Conservation (phyloP, 2,797 vertebrate genomes). For the Darevskia nairensis region DNA sequence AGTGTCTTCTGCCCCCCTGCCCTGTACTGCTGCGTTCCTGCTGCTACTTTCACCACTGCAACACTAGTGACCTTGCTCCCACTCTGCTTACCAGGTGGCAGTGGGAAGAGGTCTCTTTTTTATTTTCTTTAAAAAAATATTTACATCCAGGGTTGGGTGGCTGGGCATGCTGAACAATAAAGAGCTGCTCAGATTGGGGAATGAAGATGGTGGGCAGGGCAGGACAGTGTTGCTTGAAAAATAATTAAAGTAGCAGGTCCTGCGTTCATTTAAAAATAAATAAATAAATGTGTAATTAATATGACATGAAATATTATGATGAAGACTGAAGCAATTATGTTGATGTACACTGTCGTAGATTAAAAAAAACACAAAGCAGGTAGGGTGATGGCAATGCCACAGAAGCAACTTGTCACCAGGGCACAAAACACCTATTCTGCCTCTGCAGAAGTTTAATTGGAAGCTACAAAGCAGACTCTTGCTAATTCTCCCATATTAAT, state of each 20-base stretch:
- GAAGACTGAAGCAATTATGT: neutral
- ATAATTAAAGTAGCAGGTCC: neutral
- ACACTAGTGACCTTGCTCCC: too few relatives aligned
- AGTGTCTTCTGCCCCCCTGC: too few relatives aligned
- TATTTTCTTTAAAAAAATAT: too few relatives aligned
- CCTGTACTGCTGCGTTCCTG: too few relatives aligned
- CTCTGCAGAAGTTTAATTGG: slow-evolving; percentile 11
- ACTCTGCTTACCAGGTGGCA: too few relatives aligned
- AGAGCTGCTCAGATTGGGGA: too few relatives aligned
- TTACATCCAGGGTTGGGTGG: too few relatives aligned
- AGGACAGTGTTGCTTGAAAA: neutral
- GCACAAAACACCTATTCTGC: neutral
- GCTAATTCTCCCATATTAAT: neutral
- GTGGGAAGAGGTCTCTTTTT: too few relatives aligned
- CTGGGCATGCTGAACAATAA: too few relatives aligned
- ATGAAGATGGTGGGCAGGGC: neutral
- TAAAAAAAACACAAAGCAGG: neutral
- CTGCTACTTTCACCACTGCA: too few relatives aligned
- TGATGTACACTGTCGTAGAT: neutral
- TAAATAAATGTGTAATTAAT: neutral
- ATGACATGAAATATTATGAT: neutral
- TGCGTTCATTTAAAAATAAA: neutral
- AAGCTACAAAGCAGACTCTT: neutral
- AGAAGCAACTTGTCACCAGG: neutral
- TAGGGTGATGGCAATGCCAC: rapidly evolving